Evolutionary conservation across 1,140 invertebrate species (phyloP).

Genomic region (Drosophila micromelanica): DNA sequence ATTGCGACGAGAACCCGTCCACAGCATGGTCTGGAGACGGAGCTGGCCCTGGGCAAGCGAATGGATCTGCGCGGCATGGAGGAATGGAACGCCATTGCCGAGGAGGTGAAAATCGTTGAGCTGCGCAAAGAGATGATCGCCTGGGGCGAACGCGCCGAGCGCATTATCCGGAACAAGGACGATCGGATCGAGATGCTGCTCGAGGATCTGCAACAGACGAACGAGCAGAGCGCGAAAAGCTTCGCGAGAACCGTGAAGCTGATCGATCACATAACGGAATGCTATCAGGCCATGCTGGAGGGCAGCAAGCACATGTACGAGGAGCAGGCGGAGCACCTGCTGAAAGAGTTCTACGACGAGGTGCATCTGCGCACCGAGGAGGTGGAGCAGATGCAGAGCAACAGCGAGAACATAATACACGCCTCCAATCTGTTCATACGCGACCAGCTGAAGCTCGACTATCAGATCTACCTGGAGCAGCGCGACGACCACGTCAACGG

Average conservation of each 20-base stretch:
- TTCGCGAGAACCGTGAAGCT: constrained; percentile 56
- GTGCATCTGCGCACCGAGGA: constrained; percentile 60
- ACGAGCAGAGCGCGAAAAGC: constrained; percentile 54
- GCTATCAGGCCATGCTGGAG: constrained; percentile 61
- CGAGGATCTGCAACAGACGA: constrained; percentile 63
- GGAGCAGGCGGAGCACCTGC: constrained; percentile 63
- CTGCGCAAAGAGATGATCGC: constrained; percentile 55
- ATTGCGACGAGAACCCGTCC: not conserved
- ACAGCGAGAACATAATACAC: constrained; percentile 74
- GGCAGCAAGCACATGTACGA: constrained; percentile 54
- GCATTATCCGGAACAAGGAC: constrained; percentile 59
- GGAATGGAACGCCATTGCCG: constrained; percentile 68
- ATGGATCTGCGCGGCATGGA: constrained; percentile 53
- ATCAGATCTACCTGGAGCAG: constrained; percentile 68
- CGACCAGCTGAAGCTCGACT: constrained; percentile 60
- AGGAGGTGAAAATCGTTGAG: constrained; percentile 64
- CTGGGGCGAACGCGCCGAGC: constrained; percentile 55
- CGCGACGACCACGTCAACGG: constrained; percentile 68
- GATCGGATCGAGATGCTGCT: constrained; percentile 64
- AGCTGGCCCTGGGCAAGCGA: constrained; percentile 68
- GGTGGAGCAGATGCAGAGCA: constrained; percentile 53
- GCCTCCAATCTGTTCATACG: constrained; percentile 64
- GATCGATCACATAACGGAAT: constrained; percentile 70
- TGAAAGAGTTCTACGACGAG: constrained; percentile 70
- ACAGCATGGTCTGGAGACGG: constrained; percentile 60